Evolutionary conservation across 2,113 vertebrate species (phyloP).

Genomic region (Lasiurus cinereus): DNA sequence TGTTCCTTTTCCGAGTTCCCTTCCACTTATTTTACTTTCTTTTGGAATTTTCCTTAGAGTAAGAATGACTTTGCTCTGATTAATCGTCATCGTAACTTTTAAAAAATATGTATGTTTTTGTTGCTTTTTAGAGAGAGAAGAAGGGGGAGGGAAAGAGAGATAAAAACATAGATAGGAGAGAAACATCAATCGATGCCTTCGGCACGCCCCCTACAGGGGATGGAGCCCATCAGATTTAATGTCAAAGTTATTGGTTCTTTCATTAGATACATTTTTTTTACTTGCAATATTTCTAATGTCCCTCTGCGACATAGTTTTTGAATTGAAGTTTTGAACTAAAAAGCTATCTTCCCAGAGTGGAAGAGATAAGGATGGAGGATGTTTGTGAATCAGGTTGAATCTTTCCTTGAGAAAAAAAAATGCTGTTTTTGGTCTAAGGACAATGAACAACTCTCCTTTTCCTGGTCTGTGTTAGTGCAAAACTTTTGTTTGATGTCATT

Average conservation of each 20-base stretch:
- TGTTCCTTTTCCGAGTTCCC: neutral
- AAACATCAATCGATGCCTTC: too few relatives aligned
- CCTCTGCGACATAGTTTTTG: conserved; percentile 45
- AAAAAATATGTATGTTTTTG: too few relatives aligned
- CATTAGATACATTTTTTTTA: conserved; percentile 33
- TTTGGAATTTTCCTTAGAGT: conserved; percentile 18
- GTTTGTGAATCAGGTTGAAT: neutral
- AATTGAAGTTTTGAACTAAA: conserved; percentile 12
- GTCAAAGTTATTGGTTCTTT: conserved; percentile 37
- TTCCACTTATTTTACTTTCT: neutral
- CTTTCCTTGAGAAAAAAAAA: neutral
- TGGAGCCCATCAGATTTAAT: neutral
- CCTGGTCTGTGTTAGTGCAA: neutral
- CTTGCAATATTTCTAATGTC: conserved; percentile 10
- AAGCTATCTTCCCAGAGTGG: neutral
- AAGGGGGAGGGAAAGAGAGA: too few relatives aligned
- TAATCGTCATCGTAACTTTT: neutral
- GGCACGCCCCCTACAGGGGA: too few relatives aligned
- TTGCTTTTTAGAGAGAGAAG: too few relatives aligned
- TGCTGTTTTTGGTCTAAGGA: conserved; percentile 46
- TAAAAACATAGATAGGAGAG: too few relatives aligned
- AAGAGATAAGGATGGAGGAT: neutral
- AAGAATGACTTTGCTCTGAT: neutral
- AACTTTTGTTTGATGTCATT: conserved; percentile 13
- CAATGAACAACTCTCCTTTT: neutral